These are phyloP conservation scores for Calephelis virginiensis DNA, from an alignment of 1,140 invertebrate genomes.

Conservation along the genomic window DNA sequence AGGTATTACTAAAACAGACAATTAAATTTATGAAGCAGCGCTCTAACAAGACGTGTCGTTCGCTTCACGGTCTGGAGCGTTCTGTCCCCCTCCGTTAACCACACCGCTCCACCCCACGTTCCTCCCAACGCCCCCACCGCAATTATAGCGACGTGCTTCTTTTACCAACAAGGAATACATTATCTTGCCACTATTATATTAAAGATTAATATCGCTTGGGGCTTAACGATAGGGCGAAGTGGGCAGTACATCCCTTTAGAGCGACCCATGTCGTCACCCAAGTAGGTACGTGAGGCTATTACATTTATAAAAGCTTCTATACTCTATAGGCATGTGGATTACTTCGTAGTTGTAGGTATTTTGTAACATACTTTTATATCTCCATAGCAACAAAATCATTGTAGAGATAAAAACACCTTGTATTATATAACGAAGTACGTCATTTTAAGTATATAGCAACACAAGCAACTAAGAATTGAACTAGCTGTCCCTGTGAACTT, in stretches of 20 bases:
- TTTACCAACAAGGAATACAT: conserved; percentile 44
- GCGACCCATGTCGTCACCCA: conserved; percentile 57
- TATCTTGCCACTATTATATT: conserved; percentile 56
- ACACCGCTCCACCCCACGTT: conserved; percentile 62
- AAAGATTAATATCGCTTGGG: conserved; percentile 63
- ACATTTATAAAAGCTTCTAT: conserved; percentile 26
- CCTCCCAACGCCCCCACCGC: conserved; percentile 69
- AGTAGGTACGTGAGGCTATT: conserved; percentile 46
- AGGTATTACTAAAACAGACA: background rate
- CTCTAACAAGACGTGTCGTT: conserved; percentile 30
- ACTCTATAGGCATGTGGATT: conserved; percentile 15
- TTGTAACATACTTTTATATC: background rate
- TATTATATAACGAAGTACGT: too few relatives aligned
- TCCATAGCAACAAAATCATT: background rate
- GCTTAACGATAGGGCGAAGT: conserved; percentile 37
- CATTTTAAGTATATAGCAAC: too few relatives aligned
- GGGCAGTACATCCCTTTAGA: conserved; percentile 54
- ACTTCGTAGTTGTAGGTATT: background rate
- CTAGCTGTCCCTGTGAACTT: too few relatives aligned
- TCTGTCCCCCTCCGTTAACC: conserved; percentile 60
- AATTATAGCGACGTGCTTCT: conserved; percentile 52
- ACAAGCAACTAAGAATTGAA: too few relatives aligned
- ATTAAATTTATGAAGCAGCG: background rate
- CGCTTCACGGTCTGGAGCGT: conserved; percentile 44
- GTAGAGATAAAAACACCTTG: too few relatives aligned